Evolutionary conservation across 1,140 invertebrate species (phyloP).

Genomic region (Bemisia tabaci): DNA sequence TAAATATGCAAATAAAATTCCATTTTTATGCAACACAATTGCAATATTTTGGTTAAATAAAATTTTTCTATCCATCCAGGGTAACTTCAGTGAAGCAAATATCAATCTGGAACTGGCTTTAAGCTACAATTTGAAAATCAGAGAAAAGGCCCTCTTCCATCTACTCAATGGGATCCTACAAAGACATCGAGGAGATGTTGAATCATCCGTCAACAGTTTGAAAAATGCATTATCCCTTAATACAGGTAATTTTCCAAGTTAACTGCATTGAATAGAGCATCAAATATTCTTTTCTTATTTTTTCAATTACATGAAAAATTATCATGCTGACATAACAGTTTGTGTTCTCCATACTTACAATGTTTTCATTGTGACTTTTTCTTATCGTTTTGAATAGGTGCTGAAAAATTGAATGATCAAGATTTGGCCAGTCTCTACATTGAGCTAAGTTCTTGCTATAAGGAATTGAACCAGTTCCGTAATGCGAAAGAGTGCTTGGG

Average conservation of each 20-base stretch:
- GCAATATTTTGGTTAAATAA: no score
- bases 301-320: no score
- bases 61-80: no score
- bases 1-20: no score
- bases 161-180: constrained; percentile 69
- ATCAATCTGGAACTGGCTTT: constrained; percentile 77
- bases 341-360: background rate
- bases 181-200: constrained; percentile 55
- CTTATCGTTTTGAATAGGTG: constrained; percentile 16
- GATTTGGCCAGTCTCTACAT: constrained; percentile 61
- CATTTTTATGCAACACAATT: no score
- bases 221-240: constrained; percentile 43
- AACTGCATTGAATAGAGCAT: no score
- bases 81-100: constrained; percentile 59
- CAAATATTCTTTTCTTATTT: no score
- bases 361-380: background rate
- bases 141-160: constrained; percentile 83
- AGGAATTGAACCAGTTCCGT: constrained; percentile 48
- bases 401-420: constrained; percentile 23
- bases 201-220: constrained; percentile 62
- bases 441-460: constrained; percentile 70
- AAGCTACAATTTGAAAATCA: constrained; percentile 80
- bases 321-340: background rate
- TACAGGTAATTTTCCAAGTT: constrained; percentile 12
- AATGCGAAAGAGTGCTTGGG: constrained; percentile 72